Percentiles rank a stretch among this genome's conserved stretches.
These are phyloP conservation scores for Sarcophaga variegata DNA, from an alignment of 2,888 invertebrate species.

Conservation along the genomic window DNA sequence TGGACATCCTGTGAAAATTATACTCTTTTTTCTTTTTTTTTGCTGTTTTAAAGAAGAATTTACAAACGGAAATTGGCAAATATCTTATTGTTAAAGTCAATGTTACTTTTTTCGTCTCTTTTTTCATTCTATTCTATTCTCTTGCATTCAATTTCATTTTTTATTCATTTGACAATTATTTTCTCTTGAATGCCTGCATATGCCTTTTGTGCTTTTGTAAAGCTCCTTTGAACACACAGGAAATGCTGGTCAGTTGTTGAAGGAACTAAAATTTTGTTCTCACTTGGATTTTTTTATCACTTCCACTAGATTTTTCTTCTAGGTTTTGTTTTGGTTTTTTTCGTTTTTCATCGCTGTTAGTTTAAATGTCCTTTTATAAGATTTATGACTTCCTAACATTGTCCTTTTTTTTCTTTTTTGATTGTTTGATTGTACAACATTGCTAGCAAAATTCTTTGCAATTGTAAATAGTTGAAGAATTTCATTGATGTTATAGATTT, in stretches of 20 bases:
- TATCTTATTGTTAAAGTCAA: conserved; percentile 70
- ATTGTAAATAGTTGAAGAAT: conserved; percentile 70
- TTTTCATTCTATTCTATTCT: conserved; percentile 35
- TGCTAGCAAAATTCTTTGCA: background rate
- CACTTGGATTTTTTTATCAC: conserved; percentile 71
- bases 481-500: conserved; percentile 76
- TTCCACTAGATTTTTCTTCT: conserved; percentile 71
- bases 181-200: conserved; percentile 76
- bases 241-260: conserved; percentile 74
- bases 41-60: conserved; percentile 39
- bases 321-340: conserved; percentile 53
- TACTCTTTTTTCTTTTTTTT: conserved; percentile 69
- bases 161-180: conserved; percentile 72
- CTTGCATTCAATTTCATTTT: conserved; percentile 65
- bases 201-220: conserved; percentile 67
- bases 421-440: conserved; percentile 15
- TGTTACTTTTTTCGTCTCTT: conserved; percentile 56
- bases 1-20: conserved; percentile 78
- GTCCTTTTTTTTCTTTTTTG: conserved; percentile 4
- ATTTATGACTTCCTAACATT: conserved; percentile 75
- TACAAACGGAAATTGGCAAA: conserved; percentile 78
- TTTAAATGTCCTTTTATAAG: conserved; percentile 70
- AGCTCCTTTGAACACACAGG: conserved; percentile 56
- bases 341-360: conserved; percentile 13
- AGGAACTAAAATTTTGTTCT: conserved; percentile 69